These are phyloP conservation scores for Leptopilina boulardi DNA, from an alignment of 1,140 invertebrate species.

Conservation along the genomic window DNA sequence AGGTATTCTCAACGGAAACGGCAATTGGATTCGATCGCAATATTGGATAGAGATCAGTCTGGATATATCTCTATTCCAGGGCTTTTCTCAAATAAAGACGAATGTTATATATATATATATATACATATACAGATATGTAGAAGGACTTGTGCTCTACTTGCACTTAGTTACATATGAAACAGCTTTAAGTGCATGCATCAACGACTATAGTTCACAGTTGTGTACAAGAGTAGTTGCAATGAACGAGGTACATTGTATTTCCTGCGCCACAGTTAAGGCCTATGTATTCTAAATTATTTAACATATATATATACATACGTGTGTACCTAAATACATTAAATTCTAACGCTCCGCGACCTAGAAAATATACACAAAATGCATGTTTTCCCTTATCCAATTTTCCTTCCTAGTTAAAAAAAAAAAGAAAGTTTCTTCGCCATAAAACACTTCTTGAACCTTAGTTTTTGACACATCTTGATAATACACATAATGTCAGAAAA, in stretches of 20 bases:
- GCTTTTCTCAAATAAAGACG: conserved; percentile 13
- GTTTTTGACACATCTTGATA: not conserved
- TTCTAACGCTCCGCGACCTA: not conserved
- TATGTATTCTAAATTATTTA: conserved; percentile 11
- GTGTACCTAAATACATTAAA: not conserved
- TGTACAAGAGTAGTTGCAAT: conserved; percentile 4
- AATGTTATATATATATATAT: not conserved
- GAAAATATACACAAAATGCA: not conserved
- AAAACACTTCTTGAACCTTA: not conserved
- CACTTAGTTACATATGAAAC: conserved; percentile 13
- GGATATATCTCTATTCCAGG: not conserved
- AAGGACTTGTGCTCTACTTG: not conserved
- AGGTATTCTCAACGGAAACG: not conserved
- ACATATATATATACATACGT: not conserved
- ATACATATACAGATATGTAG: not conserved
- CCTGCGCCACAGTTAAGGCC: not conserved
- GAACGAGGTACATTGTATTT: not conserved
- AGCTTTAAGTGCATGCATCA: not conserved
- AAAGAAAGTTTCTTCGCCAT: not conserved
- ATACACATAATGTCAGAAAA: too few relatives aligned
- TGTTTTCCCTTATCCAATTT: not conserved
- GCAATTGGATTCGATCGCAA: conserved; percentile 3
- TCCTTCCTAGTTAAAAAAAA: not conserved
- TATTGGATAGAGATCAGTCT: conserved; percentile 1
- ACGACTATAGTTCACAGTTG: not conserved